Conservation (phyloP, 1,140 invertebrate species). For the Bactericera cockerelli region DNA sequence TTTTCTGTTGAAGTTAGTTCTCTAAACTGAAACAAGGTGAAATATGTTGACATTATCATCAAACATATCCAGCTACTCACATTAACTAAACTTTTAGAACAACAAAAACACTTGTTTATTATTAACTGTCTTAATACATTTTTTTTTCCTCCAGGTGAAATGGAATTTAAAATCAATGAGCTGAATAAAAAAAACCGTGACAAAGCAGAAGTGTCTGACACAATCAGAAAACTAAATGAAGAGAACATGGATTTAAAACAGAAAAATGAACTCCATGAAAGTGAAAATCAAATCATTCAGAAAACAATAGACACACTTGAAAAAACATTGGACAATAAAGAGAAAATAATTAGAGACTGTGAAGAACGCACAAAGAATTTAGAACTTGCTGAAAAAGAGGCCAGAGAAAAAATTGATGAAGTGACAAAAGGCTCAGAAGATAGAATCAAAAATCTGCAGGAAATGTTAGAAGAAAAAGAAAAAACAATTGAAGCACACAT, state of each 20-base stretch:
- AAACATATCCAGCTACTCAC: too few relatives aligned
- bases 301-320: background rate
- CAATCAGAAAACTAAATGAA: background rate
- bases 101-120: too few relatives aligned
- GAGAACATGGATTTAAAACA: background rate
- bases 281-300: background rate
- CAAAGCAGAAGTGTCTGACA: background rate
- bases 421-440: background rate
- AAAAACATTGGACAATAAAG: background rate
- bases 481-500: background rate
- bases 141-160: constrained; percentile 3
- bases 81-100: too few relatives aligned
- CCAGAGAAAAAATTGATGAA: background rate
- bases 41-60: too few relatives aligned
- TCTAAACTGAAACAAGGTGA: too few relatives aligned
- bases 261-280: constrained; percentile 1
- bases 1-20: too few relatives aligned
- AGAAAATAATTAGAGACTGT: background rate
- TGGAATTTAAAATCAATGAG: constrained; percentile 4
- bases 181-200: background rate
- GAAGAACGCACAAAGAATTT: background rate
- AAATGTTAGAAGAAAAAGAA: background rate
- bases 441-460: background rate
- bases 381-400: background rate
- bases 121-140: too few relatives aligned